Evolutionary conservation across 2,888 invertebrate species (phyloP), one percentile per base, ranked within the genome.

Genomic region (Campaea margaritaria): DNA sequence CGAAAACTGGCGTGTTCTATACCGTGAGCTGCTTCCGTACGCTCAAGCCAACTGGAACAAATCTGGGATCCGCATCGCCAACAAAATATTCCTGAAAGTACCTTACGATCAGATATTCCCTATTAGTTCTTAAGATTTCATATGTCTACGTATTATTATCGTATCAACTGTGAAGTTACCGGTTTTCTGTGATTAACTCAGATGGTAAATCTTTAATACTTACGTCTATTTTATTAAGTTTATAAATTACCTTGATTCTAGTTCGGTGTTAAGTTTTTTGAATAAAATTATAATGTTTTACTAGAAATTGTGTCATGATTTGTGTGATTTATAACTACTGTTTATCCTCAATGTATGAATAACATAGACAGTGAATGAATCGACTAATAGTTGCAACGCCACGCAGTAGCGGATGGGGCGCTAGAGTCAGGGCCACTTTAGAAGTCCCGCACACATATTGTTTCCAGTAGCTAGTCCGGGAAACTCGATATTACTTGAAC

Each of bases 1-100:
- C 69, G 90, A 93, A 55, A 94, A 94, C 76, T 95, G 95, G 95
- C 91, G 93, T 63, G 67, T 90, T 1, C 73, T 95, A 36, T 95
- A 94, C 75, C 89, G 86, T 28, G 93, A 93, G 68, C 79, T 94
- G 72, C 75, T 94, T 51, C 95, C 95, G 0, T 88, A 85, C 51
- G 89, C 93, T 7, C 89, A 93, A 64, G 81, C 88, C 14, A 89
- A 88, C 67, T 94, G 94, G 94, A 93, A 94, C 68, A 86, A 82
- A 70, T 85, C 88, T 31, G 89, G 94, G 42, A 80, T 86, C n/a
- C 87, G 89, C 31, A 73, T 93, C 42, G 82, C 93, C 15, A 95
- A 94, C 72, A 91, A 92, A 73, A 83, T 93, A 44, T 91, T 94
- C 72, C 85, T 93, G 58, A 91, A 92, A 76, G 83, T 93, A 47